Evolutionary conservation across 1,140 invertebrate genomes (phyloP).

Genomic region (Chymomyza costata): DNA sequence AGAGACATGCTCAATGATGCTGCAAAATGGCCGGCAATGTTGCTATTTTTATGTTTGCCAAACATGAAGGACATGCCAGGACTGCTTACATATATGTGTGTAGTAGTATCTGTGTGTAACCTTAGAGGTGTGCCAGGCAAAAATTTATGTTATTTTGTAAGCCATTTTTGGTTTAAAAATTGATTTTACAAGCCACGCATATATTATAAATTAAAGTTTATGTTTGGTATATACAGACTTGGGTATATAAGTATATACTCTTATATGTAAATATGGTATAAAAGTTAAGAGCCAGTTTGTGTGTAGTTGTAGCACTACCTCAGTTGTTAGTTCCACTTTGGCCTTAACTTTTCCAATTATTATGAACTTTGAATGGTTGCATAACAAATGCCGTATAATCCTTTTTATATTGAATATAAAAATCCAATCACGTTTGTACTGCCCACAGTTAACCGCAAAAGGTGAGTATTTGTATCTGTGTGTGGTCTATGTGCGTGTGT

Average conservation of each 20-base stretch:
- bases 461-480: too few species aligned
- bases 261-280: too few species aligned
- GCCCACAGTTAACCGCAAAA: too few species aligned
- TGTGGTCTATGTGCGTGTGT: not conserved
- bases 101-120: slow-evolving; percentile 18
- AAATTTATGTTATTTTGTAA: slow-evolving; percentile 15
- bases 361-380: slow-evolving; percentile 53
- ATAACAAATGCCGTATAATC: slow-evolving; percentile 59
- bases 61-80: slow-evolving; percentile 15
- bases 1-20: too few species aligned
- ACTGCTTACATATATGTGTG: slow-evolving; percentile 22
- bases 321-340: slow-evolving; percentile 7
- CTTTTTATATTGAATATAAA: slow-evolving; percentile 74
- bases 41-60: too few species aligned
- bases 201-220: too few species aligned
- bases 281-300: too few species aligned
- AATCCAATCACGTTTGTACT: slow-evolving; percentile 65
- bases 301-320: too few species aligned
- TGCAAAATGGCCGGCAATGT: too few species aligned
- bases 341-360: slow-evolving; percentile 69
- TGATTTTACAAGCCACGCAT: slow-evolving; percentile 47
- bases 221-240: slow-evolving; percentile 4
- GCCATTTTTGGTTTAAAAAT: slow-evolving; percentile 37
- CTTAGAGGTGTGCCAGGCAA: slow-evolving; percentile 26
- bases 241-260: too few species aligned